These are phyloP conservation scores for Chrysodeixis includens DNA, from an alignment of 2,888 invertebrate genomes.

Conservation along the genomic window DNA sequence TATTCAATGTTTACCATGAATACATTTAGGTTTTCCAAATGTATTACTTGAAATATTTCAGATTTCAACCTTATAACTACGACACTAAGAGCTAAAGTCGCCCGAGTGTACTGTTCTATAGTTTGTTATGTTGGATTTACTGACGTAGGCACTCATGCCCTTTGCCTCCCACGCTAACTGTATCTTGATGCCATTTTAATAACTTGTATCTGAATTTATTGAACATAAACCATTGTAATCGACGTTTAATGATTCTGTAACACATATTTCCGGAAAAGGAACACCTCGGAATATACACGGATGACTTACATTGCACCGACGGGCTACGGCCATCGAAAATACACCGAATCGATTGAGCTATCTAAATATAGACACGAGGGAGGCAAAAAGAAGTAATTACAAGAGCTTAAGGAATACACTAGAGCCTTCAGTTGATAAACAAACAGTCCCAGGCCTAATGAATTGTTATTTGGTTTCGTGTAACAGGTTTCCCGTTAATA, in stretches of 20 bases:
- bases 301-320: slow-evolving; percentile 16
- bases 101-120: slow-evolving; percentile 53
- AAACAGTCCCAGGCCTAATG: slow-evolving; percentile 72
- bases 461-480: slow-evolving; percentile 70
- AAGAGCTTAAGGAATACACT: slow-evolving; percentile 21
- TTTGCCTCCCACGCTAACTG: slow-evolving; percentile 78
- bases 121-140: slow-evolving; percentile 64
- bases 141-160: slow-evolving; percentile 84
- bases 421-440: slow-evolving; percentile 69
- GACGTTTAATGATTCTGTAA: slow-evolving; percentile 18
- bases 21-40: slow-evolving; percentile 23
- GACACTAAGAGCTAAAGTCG: slow-evolving; percentile 47
- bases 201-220: slow-evolving; percentile 46
- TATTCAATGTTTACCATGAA: slow-evolving; percentile 41
- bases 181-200: slow-evolving; percentile 59
- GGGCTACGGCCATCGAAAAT: slow-evolving; percentile 19
- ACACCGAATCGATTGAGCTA: slow-evolving; percentile 42
- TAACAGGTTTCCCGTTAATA: slow-evolving; percentile 79
- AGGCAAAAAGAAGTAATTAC: slow-evolving; percentile 17
- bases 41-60: slow-evolving; percentile 21
- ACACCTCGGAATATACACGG: slow-evolving; percentile 15
- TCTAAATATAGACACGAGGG: slow-evolving; percentile 25
- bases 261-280: slow-evolving; percentile 19
- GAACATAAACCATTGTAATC: slow-evolving; percentile 37
- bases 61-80: slow-evolving; percentile 22